Evolutionary conservation across 2,113 vertebrate genomes (phyloP).

Genomic region (Chaetops frenatus): DNA sequence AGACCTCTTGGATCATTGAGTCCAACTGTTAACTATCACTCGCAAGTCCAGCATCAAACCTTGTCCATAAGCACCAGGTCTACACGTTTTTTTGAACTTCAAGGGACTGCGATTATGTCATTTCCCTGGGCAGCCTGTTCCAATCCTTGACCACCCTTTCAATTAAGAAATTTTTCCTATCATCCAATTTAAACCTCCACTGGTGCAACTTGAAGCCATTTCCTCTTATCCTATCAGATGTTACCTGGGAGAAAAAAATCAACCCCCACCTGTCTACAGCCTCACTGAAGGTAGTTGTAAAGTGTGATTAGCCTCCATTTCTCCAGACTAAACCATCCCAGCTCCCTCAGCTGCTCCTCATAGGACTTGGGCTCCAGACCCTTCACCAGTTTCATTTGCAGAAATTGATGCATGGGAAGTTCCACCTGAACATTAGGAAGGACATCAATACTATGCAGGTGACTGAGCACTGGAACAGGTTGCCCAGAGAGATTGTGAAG

Average conservation of each 20-base stretch:
- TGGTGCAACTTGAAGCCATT: neutral
- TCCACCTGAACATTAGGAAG: neutral
- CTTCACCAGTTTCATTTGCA: neutral
- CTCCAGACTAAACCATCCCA: neutral
- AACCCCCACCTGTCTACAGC: neutral
- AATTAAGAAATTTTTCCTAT: neutral
- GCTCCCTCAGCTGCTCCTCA: neutral
- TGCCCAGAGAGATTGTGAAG: neutral
- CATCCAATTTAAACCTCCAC: neutral
- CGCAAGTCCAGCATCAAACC: neutral
- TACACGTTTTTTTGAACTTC: neutral
- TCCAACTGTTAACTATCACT: neutral
- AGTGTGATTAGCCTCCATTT: neutral
- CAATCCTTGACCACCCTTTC: neutral
- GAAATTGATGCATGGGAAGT: neutral
- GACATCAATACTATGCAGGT: fast-evolving
- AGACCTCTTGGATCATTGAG: neutral
- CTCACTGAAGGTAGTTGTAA: neutral
- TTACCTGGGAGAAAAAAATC: neutral
- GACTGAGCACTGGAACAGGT: neutral
- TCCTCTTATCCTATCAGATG: neutral
- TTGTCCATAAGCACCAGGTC: neutral
- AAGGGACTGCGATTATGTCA: neutral
- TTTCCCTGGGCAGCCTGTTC: neutral
- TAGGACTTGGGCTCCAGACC: neutral